Evolutionary conservation across 2,797 vertebrate species (phyloP), one percentile per base, ranked within the genome.

Genomic region (Lemur catta): DNA sequence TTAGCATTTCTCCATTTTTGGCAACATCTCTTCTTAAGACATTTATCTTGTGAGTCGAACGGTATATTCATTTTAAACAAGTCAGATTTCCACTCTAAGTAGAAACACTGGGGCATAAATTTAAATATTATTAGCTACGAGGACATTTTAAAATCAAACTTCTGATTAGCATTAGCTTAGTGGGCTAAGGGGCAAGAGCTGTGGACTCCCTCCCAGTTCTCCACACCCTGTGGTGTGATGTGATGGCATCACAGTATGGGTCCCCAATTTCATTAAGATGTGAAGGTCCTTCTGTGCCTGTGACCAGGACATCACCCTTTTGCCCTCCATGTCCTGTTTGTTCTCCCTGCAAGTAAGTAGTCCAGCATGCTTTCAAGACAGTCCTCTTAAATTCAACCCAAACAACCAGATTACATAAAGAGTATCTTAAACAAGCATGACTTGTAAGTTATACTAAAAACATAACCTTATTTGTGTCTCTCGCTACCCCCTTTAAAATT

Each of bases 1-100:
- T 92, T 18, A 96, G 41, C 20, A 17, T 96, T 96, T 92, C n/a
- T 95, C 96, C 87, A 57, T 97, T 97, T 98, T 90, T 96, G 89
- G 93, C 24, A 91, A 75, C 4, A 22, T 48, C 9, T 93, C 87
- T 96, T 78, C 85, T 81, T 81, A 79, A 79, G 63, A 59, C 72
- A 85, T 93, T 93, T 84, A 67, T 94, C 91, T 93, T 85, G 57
- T 91, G 79, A 81, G 65, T 61, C 48, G 28, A 94, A 79, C 22
- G 13, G 26, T 22, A 84, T 18, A 61, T 81, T 95, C 55, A 50
- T 85, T 96, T 95, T 84, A 86, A 91, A 89, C 63, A 63, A 46
- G 57, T 55, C 41, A 85, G 35, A 46, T 86, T 95, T 96, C 71
- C 22, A 74, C 24, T 87, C 22, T 69, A 52, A 91, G 67, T 85